Conservation (phyloP, 2,797 vertebrate species). For the Bovichtus variegatus region DNA sequence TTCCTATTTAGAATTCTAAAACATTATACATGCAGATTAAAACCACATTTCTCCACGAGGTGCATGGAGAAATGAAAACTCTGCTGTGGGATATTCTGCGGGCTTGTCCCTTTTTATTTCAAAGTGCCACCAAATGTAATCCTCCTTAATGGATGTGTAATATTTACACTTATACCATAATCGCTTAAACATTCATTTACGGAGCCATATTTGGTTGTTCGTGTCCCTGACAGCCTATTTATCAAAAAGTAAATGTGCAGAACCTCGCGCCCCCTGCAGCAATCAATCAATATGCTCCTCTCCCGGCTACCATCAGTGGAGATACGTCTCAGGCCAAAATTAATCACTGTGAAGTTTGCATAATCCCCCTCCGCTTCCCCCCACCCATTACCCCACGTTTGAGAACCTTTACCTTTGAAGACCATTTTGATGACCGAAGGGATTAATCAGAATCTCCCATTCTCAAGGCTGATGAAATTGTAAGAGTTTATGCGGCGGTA, state of each 20-base stretch:
- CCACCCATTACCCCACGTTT: conserved; percentile 73
- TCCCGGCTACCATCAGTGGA: conserved; percentile 74
- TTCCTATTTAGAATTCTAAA: conserved; percentile 76
- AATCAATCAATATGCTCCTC: conserved; percentile 87
- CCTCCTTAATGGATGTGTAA: conserved; percentile 87
- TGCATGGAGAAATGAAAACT: conserved; percentile 3
- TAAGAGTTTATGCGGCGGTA: conserved; percentile 50
- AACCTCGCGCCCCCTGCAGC: conserved; percentile 82
- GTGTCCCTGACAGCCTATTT: conserved; percentile 87
- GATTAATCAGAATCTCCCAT: conserved; percentile 77
- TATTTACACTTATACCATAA: conserved; percentile 87
- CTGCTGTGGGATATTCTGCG: conserved; percentile 59
- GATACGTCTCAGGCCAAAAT: conserved; percentile 82
- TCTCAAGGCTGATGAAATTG: conserved; percentile 62
- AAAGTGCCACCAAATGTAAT: conserved; percentile 83
- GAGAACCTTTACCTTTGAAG: conserved; percentile 82
- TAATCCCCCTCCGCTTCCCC: conserved; percentile 70
- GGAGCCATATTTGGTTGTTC: conserved; percentile 85
- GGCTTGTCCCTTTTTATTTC: conserved; percentile 61
- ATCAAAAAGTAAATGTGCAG: conserved; percentile 86
- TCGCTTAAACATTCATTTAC: conserved; percentile 85
- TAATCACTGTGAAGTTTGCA: conserved; percentile 87
- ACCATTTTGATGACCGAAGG: conserved; percentile 73
- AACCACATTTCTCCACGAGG: conserved; percentile 57
- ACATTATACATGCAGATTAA: conserved; percentile 81